Evolutionary conservation across 2,113 vertebrate genomes (phyloP).

Genomic region (Egretta garzetta): DNA sequence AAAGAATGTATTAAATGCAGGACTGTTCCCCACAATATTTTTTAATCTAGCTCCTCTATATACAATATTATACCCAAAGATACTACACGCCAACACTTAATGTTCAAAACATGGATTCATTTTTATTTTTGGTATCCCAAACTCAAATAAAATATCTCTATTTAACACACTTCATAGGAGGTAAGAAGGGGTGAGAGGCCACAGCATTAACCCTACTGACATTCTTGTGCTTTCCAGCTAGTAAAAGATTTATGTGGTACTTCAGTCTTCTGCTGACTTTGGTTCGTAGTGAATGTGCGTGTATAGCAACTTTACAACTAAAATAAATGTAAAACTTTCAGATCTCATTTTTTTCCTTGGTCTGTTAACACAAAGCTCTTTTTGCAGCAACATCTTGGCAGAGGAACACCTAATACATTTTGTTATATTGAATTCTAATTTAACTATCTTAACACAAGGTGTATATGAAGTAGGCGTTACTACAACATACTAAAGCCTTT

Average conservation of each 20-base stretch:
- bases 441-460: not conserved
- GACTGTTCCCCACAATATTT: not conserved
- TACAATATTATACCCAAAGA: not conserved
- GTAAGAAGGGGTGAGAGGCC: not conserved
- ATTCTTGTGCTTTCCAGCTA: not conserved
- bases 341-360: not conserved
- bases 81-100: not conserved
- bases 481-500: not conserved
- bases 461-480: not conserved
- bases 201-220: not conserved
- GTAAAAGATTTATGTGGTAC: not conserved
- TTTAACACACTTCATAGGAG: not conserved
- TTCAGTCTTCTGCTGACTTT: not conserved
- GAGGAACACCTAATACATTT: not conserved
- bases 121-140: not conserved
- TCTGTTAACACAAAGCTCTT: not conserved
- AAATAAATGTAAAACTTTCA: not conserved
- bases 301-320: not conserved
- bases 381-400: not conserved
- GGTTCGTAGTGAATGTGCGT: not conserved
- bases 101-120: not conserved
- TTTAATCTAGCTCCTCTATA: not conserved
- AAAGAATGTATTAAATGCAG: not conserved
- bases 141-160: not conserved
- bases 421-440: not conserved